Percentiles rank a stretch among this genome's conserved stretches.
Evolutionary conservation across 2,113 vertebrate genomes (phyloP).

Genomic region (Triplophysa tibetana): DNA sequence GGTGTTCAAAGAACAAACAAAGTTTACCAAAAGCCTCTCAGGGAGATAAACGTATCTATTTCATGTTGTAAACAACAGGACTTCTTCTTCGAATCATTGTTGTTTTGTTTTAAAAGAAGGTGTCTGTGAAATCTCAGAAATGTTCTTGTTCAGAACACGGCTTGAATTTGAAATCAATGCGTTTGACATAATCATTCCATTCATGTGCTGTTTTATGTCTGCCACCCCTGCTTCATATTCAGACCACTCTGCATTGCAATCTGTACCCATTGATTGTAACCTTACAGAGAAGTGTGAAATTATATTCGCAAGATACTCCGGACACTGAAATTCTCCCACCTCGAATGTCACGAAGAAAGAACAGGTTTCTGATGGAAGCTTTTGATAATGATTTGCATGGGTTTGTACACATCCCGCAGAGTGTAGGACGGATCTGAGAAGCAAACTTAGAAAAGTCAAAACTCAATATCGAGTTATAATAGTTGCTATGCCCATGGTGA

Average conservation of each 20-base stretch:
- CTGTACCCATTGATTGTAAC: constrained; percentile 30
- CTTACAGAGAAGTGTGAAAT: constrained; percentile 26
- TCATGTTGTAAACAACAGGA: background rate
- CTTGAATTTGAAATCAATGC: constrained; percentile 46
- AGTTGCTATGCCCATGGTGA: too few relatives aligned
- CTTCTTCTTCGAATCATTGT: background rate
- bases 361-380: too few relatives aligned
- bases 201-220: constrained; percentile 17
- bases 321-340: background rate
- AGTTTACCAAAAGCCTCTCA: background rate
- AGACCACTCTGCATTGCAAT: constrained; percentile 18
- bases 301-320: constrained; percentile 6
- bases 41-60: constrained; percentile 1
- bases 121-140: constrained; percentile 4
- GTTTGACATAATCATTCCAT: constrained; percentile 47
- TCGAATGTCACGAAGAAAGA: too few relatives aligned
- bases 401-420: rapidly evolving
- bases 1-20: background rate
- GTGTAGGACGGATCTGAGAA: too few relatives aligned
- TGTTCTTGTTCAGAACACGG: constrained; percentile 28
- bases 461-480: too few relatives aligned
- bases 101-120: constrained; percentile 24
- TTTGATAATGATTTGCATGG: too few relatives aligned
- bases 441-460: too few relatives aligned
- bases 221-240: constrained; percentile 36